phyloP scores from a whole-genome alignment of 2,113 vertebrate species.

The Stercorarius parasiticus region DNA sequence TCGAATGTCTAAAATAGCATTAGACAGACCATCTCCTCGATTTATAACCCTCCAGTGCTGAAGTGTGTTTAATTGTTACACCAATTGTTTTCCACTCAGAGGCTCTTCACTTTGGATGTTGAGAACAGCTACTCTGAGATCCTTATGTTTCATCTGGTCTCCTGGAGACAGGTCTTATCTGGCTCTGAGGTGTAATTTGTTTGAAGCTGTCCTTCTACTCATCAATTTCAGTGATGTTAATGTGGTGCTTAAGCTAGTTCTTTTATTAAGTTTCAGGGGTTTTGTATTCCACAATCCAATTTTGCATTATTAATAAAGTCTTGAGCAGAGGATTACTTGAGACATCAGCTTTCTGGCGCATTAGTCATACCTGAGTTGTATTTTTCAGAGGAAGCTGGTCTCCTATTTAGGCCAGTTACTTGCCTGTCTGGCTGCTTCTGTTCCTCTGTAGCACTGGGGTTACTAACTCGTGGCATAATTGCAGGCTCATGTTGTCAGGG shows the following conservation, averaged over 20 bases:
- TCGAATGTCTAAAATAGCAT: neutral
- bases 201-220: conserved; percentile 10
- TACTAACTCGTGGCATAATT: neutral
- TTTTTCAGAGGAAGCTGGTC: neutral
- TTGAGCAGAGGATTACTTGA: conserved; percentile 49
- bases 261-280: conserved; percentile 37
- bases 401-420: neutral
- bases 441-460: neutral
- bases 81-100: neutral
- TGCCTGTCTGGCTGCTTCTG: neutral
- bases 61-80: conserved; percentile 2
- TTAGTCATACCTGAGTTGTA: conserved; percentile 31
- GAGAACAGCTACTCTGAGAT: neutral
- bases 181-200: conserved; percentile 8
- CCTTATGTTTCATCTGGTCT: neutral
- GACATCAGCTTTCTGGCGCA: neutral
- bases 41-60: neutral
- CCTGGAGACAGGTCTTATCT: conserved; percentile 2
- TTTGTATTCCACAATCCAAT: conserved; percentile 49
- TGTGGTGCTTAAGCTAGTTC: conserved; percentile 19
- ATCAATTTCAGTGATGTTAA: conserved; percentile 33
- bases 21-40: neutral
- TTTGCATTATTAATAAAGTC: conserved; percentile 55
- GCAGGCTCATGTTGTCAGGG: neutral
- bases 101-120: neutral